A percentile compares a stretch with the other conserved stretches of the same genome.
phyloP scores from a whole-genome alignment of 2,888 invertebrate species.

The Chesias legatella region DNA sequence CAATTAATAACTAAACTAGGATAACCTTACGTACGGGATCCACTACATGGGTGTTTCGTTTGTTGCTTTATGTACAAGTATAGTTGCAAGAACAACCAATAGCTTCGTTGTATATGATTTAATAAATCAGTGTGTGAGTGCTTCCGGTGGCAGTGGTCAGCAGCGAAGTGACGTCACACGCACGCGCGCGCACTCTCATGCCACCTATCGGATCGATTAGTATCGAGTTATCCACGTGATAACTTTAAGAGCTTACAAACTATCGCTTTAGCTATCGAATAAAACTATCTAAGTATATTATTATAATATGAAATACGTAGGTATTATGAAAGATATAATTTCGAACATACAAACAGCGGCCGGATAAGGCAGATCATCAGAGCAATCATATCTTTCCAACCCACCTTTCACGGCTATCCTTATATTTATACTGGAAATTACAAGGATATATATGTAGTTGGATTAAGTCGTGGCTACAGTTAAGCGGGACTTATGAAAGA shows the following conservation, averaged over 20 bases:
- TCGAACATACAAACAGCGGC: constrained; percentile 28
- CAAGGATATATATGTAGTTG: constrained; percentile 34
- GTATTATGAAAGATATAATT: constrained; percentile 34
- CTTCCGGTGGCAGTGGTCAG: neutral
- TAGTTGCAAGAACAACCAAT: neutral
- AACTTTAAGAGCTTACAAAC: constrained; percentile 21
- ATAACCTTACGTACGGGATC: too few species aligned
- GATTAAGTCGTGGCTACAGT: constrained; percentile 36
- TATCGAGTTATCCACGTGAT: constrained; percentile 24
- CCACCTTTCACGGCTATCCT: too few species aligned
- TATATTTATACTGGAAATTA: constrained; percentile 31
- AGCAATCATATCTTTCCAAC: constrained; percentile 17
- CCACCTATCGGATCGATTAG: constrained; percentile 1
- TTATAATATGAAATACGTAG: constrained; percentile 19
- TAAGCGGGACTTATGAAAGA: constrained; percentile 37
- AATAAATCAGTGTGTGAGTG: neutral
- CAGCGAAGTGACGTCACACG: constrained; percentile 5
- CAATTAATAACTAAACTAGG: too few species aligned
- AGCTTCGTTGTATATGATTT: constrained; percentile 7
- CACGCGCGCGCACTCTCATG: too few species aligned
- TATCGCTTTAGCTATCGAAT: constrained; percentile 35
- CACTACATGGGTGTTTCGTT: too few species aligned
- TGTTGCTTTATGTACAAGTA: too few species aligned
- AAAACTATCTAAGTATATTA: constrained; percentile 31
- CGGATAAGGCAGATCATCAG: constrained; percentile 20